phyloP scores from a whole-genome alignment of 2,113 vertebrate species.

The Pseudopipra pipra region DNA sequence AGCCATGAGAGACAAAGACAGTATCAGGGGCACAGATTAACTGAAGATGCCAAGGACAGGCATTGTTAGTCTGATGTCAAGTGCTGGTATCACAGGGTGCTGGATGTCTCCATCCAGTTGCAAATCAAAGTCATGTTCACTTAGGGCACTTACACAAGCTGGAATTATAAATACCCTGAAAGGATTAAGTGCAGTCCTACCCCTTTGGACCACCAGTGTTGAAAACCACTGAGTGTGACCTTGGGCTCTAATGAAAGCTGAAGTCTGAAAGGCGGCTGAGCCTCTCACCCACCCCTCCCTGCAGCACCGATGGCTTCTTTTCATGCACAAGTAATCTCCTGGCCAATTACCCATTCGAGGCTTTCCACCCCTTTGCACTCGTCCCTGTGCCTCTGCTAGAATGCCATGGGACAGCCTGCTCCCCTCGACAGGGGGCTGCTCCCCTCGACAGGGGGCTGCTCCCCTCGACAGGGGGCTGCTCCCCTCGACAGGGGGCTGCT shows the following conservation, averaged over 20 bases:
- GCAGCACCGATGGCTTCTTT: neutral
- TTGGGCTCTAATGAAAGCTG: neutral
- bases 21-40: neutral
- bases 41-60: neutral
- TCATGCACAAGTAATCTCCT: neutral
- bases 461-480: too few species aligned
- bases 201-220: neutral
- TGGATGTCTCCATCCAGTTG: neutral
- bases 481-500: too few species aligned
- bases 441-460: too few species aligned
- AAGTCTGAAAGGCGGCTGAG: neutral
- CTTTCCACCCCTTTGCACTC: neutral
- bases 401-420: neutral
- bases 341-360: neutral
- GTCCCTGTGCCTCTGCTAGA: neutral
- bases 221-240: neutral
- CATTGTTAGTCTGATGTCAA: neutral
- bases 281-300: neutral
- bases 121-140: neutral
- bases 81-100: neutral
- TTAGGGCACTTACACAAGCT: neutral
- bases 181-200: neutral
- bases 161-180: neutral
- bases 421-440: neutral
- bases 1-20: neutral